Conservation (phyloP, 1,140 invertebrate species). For the Drosophila teissieri region DNA sequence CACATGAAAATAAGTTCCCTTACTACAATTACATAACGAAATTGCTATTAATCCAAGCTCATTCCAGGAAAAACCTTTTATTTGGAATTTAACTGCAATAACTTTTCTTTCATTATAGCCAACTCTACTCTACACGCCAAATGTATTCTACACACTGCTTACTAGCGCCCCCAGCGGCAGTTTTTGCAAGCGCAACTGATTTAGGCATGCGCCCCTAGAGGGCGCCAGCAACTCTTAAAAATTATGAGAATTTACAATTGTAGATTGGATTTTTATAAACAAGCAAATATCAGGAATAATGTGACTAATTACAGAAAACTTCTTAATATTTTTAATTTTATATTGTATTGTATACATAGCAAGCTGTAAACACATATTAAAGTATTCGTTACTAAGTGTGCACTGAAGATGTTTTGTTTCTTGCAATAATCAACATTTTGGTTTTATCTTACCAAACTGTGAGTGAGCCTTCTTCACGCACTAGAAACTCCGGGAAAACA, state of each 20-base stretch:
- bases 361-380: too few relatives aligned
- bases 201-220: not conserved
- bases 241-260: not conserved
- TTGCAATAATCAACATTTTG: not conserved
- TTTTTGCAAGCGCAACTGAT: not conserved
- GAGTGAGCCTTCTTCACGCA: not conserved
- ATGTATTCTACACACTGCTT: not conserved
- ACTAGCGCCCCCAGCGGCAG: not conserved
- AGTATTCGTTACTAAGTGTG: too few relatives aligned
- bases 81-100: too few relatives aligned
- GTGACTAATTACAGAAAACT: too few relatives aligned
- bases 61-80: too few relatives aligned
- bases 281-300: too few relatives aligned
- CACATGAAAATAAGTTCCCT: too few relatives aligned
- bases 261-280: not conserved
- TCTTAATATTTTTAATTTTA: too few relatives aligned
- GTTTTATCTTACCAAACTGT: not conserved
- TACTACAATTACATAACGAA: too few relatives aligned
- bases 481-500: slow-evolving; percentile 18
- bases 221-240: not conserved
- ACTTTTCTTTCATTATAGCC: too few relatives aligned
- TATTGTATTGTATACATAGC: too few relatives aligned
- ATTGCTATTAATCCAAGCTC: too few relatives aligned
- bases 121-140: not conserved
- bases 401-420: not conserved